A percentile compares a stretch with the other conserved stretches of the same genome.
Evolutionary conservation across 2,797 vertebrate genomes (phyloP).

Genomic region (Lacerta agilis): DNA sequence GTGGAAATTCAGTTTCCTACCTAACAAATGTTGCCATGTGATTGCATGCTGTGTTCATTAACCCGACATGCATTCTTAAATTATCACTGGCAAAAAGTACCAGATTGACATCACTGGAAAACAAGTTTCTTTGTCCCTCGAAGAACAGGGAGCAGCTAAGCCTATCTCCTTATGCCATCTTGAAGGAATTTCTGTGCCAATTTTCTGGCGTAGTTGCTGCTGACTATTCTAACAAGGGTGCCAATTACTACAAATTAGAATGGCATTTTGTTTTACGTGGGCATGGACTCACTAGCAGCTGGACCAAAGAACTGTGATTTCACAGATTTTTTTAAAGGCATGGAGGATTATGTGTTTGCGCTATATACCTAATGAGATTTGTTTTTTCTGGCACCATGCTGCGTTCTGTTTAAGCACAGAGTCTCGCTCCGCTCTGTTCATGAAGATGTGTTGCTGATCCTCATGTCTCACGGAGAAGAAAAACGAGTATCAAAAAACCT

Average conservation of each 20-base stretch:
- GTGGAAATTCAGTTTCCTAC: slow-evolving; percentile 6
- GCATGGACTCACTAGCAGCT: background rate
- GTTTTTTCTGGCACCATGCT: background rate
- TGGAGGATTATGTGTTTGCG: background rate
- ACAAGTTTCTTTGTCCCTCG: slow-evolving; percentile 13
- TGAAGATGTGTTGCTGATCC: background rate
- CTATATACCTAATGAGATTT: background rate
- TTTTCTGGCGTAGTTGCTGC: background rate
- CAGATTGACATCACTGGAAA: slow-evolving; percentile 9
- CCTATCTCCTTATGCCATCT: background rate
- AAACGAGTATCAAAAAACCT: background rate
- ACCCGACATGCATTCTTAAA: slow-evolving; percentile 17
- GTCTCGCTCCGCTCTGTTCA: background rate
- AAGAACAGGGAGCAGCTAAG: slow-evolving; percentile 1
- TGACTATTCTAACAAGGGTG: background rate
- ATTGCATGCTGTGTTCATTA: slow-evolving; percentile 6
- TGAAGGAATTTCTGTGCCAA: slow-evolving; percentile 11
- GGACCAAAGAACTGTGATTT: background rate
- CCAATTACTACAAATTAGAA: background rate
- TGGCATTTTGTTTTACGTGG: background rate
- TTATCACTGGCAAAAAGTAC: background rate
- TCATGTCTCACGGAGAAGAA: background rate
- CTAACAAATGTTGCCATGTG: background rate
- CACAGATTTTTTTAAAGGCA: slow-evolving; percentile 1
- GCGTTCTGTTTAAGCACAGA: background rate